Evolutionary conservation across 2,113 vertebrate genomes (phyloP).

Genomic region (Trogon melanurus): DNA sequence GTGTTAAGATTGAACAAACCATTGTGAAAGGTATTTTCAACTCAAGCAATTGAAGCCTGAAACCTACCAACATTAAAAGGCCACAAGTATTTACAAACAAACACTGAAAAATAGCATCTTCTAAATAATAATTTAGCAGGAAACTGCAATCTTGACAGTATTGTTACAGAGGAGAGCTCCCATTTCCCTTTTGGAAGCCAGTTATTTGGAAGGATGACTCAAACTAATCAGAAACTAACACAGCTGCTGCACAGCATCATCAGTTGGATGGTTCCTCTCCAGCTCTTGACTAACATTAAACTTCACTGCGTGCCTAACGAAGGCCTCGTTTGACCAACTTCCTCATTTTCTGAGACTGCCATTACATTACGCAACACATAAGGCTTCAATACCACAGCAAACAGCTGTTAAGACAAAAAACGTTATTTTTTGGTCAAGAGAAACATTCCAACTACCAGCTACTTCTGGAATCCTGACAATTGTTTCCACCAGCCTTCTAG

Average conservation of each 20-base stretch:
- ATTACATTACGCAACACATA: not conserved
- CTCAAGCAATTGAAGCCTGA: not conserved
- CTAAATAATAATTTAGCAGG: not conserved
- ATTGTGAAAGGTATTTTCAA: not conserved
- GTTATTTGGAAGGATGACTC: not conserved
- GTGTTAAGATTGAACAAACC: not conserved
- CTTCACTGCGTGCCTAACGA: not conserved
- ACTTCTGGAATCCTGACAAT: not conserved
- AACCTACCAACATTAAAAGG: not conserved
- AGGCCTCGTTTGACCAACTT: not conserved
- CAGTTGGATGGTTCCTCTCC: not conserved
- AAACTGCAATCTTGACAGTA: not conserved
- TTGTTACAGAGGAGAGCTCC: not conserved
- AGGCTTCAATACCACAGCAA: not conserved
- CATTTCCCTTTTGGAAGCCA: not conserved
- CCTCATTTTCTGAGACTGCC: not conserved
- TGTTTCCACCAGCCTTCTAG: not conserved
- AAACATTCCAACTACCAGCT: not conserved
- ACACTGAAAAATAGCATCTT: not conserved
- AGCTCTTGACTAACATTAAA: not conserved
- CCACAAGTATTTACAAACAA: not conserved
- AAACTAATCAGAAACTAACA: not conserved
- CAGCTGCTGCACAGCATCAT: not conserved
- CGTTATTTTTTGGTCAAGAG: not conserved
- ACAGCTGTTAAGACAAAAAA: not conserved